Evolutionary conservation across 2,888 invertebrate species (phyloP).

Genomic region (Frankliniella fusca): DNA sequence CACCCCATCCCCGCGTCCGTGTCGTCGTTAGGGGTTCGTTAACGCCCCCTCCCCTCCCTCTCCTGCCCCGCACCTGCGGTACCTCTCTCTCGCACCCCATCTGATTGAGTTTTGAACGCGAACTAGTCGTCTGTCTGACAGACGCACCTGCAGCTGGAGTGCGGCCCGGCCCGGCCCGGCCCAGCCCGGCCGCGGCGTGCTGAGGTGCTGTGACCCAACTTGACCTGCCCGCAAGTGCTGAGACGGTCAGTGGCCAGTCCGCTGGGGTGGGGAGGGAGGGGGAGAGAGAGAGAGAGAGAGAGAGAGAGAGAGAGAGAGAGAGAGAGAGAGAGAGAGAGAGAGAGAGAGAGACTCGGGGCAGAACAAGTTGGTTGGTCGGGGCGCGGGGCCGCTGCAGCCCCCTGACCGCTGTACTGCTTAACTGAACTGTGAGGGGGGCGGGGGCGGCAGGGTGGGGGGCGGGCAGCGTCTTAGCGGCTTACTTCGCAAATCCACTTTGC

Average conservation of each 20-base stretch:
- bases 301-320: not conserved
- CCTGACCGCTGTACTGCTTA: too few species aligned
- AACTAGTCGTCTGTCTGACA: not conserved
- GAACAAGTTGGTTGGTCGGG: too few species aligned
- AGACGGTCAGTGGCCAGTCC: not conserved
- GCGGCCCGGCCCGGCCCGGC: not conserved
- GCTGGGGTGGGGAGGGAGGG: not conserved
- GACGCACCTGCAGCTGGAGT: not conserved
- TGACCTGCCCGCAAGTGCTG: not conserved
- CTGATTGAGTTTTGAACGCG: constrained; percentile 1
- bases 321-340: not conserved
- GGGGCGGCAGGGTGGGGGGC: too few species aligned
- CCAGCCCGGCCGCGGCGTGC: not conserved
- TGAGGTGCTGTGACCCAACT: not conserved
- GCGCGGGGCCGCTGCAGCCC: too few species aligned
- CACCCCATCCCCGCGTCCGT: too few species aligned
- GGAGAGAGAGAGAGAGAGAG: not conserved
- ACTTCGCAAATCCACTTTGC: too few species aligned
- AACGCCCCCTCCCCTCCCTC: not conserved
- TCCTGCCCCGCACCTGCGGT: not conserved
- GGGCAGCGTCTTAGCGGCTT: too few species aligned
- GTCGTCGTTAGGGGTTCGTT: too few species aligned
- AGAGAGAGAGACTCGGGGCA: not conserved
- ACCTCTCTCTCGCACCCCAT: not conserved
- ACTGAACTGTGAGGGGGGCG: too few species aligned